phyloP scores from a whole-genome alignment of 2,888 invertebrate species.

The Oxytorus armatus region DNA sequence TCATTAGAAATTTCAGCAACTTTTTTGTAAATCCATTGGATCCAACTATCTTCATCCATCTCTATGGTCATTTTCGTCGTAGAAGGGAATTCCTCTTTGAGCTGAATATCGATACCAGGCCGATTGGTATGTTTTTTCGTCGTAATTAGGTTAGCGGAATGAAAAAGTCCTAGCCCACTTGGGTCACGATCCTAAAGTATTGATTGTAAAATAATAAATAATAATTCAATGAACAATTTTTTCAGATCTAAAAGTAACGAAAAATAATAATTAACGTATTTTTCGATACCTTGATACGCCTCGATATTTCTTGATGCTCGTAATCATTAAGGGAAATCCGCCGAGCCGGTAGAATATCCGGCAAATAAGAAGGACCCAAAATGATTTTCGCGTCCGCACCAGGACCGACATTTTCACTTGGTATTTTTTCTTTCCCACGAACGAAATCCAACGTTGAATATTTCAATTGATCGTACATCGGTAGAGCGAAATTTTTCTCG shows the following conservation, averaged over 20 bases:
- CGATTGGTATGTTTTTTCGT: background rate
- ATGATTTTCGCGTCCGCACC: background rate
- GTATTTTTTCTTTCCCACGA: background rate
- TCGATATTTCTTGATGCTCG: background rate
- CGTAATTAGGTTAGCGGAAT: background rate
- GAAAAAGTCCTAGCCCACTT: constrained; percentile 1
- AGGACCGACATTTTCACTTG: background rate
- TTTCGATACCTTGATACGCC: constrained; percentile 10
- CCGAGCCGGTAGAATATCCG: background rate
- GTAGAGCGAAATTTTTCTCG: background rate
- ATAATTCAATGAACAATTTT: background rate
- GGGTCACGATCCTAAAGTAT: background rate
- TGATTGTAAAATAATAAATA: background rate
- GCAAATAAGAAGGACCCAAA: background rate
- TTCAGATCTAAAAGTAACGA: background rate
- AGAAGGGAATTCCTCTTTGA: background rate
- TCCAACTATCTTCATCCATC: background rate
- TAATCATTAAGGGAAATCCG: background rate
- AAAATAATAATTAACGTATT: background rate
- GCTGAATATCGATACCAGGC: background rate
- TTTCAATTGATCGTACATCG: background rate
- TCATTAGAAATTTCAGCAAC: background rate
- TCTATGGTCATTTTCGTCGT: background rate
- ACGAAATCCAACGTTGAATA: background rate
- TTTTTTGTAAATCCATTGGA: constrained; percentile 1